phyloP scores from a whole-genome alignment of 2,888 invertebrate genomes.

The Buathra laborator region DNA sequence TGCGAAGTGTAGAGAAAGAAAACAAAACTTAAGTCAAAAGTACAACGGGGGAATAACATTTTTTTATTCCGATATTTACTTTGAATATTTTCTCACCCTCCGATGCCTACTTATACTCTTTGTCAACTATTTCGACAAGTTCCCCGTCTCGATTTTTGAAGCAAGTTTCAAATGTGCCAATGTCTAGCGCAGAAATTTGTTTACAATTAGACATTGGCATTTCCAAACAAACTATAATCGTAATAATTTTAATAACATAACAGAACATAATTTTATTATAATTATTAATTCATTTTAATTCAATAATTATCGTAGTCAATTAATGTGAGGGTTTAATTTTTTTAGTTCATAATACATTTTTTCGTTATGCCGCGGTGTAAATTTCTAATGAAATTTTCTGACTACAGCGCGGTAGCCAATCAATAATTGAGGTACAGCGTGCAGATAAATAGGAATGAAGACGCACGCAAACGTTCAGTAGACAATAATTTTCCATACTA shows the following conservation, averaged over 20 bases:
- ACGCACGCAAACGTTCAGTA: slow-evolving; percentile 32
- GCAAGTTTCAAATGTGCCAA: not conserved
- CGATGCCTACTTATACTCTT: not conserved
- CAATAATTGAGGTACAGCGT: not conserved
- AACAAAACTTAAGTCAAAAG: not conserved
- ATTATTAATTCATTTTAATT: too few relatives aligned
- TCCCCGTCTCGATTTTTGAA: not conserved
- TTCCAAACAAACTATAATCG: too few relatives aligned
- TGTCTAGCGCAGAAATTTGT: too few relatives aligned
- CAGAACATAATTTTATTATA: too few relatives aligned
- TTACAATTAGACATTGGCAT: too few relatives aligned
- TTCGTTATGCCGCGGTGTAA: too few relatives aligned
- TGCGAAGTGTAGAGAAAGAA: slow-evolving; percentile 3
- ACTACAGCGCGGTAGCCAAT: too few relatives aligned
- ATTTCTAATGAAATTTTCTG: too few relatives aligned
- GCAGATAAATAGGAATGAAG: not conserved
- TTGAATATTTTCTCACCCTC: not conserved
- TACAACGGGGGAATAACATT: slow-evolving; percentile 27
- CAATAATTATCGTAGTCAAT: too few relatives aligned
- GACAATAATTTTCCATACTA: slow-evolving; percentile 9
- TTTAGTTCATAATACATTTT: too few relatives aligned
- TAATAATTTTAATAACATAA: too few relatives aligned
- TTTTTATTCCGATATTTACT: slow-evolving; percentile 18
- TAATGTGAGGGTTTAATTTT: too few relatives aligned
- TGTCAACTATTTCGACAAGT: not conserved